Conservation (phyloP, 2,797 vertebrate species). For the Cynopterus sphinx region DNA sequence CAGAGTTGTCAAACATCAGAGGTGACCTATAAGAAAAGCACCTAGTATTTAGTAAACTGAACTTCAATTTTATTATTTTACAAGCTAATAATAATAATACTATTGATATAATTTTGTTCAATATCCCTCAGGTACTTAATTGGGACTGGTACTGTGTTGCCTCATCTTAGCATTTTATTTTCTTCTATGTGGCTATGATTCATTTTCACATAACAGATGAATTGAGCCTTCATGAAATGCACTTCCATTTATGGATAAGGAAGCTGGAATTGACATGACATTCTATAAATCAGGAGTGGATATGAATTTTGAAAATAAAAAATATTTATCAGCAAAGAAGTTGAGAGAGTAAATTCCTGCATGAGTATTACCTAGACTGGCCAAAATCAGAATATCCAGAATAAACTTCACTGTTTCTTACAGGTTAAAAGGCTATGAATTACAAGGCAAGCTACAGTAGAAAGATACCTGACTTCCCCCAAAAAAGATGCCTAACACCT, state of each 20-base stretch:
- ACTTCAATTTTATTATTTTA: neutral
- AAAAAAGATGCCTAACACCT: neutral
- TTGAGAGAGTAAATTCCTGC: neutral
- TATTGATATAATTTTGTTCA: neutral
- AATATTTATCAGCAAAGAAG: neutral
- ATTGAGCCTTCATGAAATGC: neutral
- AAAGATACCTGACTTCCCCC: neutral
- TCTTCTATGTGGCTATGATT: neutral
- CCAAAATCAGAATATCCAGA: constrained; percentile 8
- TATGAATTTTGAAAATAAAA: neutral
- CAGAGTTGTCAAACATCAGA: neutral
- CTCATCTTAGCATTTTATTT: neutral
- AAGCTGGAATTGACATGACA: neutral
- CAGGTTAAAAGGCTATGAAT: neutral
- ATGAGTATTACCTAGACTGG: neutral
- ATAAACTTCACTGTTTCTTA: neutral
- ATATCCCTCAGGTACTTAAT: neutral
- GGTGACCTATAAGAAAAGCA: neutral
- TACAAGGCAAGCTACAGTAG: neutral
- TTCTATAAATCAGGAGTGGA: neutral
- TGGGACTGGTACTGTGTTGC: neutral
- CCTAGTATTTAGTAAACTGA: neutral
- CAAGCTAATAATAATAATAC: neutral
- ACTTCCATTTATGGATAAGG: neutral
- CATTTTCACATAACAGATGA: neutral